Base-by-base conservation (phyloP, 2,113 vertebrate genomes). In the Hyla sarda region DNA sequence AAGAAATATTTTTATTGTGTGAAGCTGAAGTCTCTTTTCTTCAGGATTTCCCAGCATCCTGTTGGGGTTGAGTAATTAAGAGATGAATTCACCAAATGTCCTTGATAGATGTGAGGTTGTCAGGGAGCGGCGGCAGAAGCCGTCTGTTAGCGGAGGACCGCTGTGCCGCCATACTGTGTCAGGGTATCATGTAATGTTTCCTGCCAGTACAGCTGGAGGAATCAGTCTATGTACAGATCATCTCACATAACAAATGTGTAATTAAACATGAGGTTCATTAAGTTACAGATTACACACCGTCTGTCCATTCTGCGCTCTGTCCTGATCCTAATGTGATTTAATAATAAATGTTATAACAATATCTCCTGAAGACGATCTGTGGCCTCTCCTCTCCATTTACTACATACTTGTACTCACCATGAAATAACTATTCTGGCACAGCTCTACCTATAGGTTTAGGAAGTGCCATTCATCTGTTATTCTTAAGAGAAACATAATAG, bases 141-240 rank as follows among this genome's bases (percentile, higher is more conserved):
- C 32, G 77, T 10, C 52, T 60, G 77, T 58, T 56, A 41, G 67
- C 10, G 34, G 32, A 80, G 34, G 8, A 32, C 52, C 17, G 30
- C 77, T 60, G 75, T 77, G 50, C 75, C 45, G 67, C 67, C 75
- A 77, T 52, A 58, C 54, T 80, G 77, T 28, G 54, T 34, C 32
- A 56, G 77, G 77, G 28, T 34, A 58, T 23, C 54, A 14, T 60
- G 77, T 41, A 60, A 60, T 60, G 52, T 14, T 58, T 21, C 34
- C 77, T 80, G 77, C 77, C 77, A 41, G 54, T 41, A 41, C 77
- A 60, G 77, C 52, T 41, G 32, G 54, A 80, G 56, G 32, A 80
- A 41, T 45, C 52, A 13, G 21, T 58, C 25, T 56, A 17, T 56
- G 47, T 37, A 58, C 77, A 80, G 32, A 80, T 6, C 74, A 17